Evolutionary conservation across 1,140 invertebrate species (phyloP).

Genomic region (Pomacea maculata): DNA sequence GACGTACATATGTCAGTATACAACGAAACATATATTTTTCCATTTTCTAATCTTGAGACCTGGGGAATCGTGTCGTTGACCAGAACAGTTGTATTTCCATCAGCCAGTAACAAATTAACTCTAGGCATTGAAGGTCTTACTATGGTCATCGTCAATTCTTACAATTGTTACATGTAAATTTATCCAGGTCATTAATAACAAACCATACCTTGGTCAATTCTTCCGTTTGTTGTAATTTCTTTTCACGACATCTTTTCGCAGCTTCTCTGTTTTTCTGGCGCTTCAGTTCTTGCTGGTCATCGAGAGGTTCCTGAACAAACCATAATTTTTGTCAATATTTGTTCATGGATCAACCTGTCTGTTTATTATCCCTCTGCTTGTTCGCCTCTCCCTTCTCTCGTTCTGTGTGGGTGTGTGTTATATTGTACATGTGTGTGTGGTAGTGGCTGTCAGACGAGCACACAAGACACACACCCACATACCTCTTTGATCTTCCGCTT

Average conservation of each 20-base stretch:
- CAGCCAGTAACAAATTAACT: too few species aligned
- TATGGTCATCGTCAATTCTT: too few species aligned
- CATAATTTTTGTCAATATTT: neutral
- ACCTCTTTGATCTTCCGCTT: neutral
- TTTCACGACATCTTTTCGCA: slow-evolving; percentile 15
- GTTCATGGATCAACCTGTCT: neutral
- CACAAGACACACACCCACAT: slow-evolving; percentile 1
- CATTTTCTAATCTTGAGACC: too few species aligned
- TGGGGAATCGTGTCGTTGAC: too few species aligned
- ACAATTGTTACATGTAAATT: too few species aligned
- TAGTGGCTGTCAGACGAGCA: neutral
- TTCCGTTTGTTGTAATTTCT: slow-evolving; percentile 16
- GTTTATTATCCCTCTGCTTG: neutral
- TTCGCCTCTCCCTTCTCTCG: neutral
- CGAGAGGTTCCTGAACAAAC: neutral
- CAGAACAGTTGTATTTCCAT: too few species aligned
- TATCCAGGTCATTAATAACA: too few species aligned
- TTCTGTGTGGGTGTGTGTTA: slow-evolving; percentile 8
- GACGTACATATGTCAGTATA: too few species aligned
- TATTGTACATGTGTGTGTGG: neutral
- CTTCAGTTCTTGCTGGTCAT: slow-evolving; percentile 5
- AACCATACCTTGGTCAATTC: slow-evolving; percentile 8
- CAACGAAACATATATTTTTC: too few species aligned
- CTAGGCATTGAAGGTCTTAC: too few species aligned
- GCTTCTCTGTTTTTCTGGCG: slow-evolving; percentile 16